Base-by-base conservation (phyloP, 2,113 vertebrate genomes). In the Rhinoderma darwinii region DNA sequence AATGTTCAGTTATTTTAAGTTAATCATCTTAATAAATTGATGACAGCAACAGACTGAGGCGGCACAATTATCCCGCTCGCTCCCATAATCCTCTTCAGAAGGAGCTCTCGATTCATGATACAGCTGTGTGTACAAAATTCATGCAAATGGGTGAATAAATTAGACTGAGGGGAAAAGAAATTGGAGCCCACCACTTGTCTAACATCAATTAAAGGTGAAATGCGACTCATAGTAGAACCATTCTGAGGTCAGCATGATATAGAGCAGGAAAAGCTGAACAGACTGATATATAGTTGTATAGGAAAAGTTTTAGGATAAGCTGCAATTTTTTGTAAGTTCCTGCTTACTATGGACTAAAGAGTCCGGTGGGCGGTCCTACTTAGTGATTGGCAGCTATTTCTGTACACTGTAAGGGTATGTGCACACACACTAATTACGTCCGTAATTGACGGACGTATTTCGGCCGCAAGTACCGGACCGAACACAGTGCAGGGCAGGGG, bases 1-100 rank as follows among this genome's bases (percentile, higher is more conserved):
- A 70, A 74, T 73, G 85, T 81, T 73, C 77, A 73, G 66, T 87
- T 87, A 87, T 87, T 87, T 82, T 87, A 81, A 61, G 32, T 81
- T 87, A 87, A 87, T 87, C 85, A 82, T 74, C 85, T 82, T 87
- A 73, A 81, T 74, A 87, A 82, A 87, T 81, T 81, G 85, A 74
- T 74, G 77, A 74, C 77, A 86, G 85, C 63, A 54, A 73, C 85
- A 70, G 56, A 86, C 30, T 68, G 72, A 85, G 84, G 84, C n/a
- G 72, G 54, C 84, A 77, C 84, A 77, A 85, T 50, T 77, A 77
- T 54, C 32, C 75, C 25, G 43, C n/a, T 51, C 63, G 84, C 84
- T 86, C 47, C 74, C 74, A 66, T 70, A 78, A 77, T 85, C 83
- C 83, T 85, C 74, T 30, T 77, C 59, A 68, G 73, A 18, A 37